These are phyloP conservation scores for Oscheius sp. DNA, from an alignment of 2,888 invertebrate species.

Conservation along the genomic window DNA sequence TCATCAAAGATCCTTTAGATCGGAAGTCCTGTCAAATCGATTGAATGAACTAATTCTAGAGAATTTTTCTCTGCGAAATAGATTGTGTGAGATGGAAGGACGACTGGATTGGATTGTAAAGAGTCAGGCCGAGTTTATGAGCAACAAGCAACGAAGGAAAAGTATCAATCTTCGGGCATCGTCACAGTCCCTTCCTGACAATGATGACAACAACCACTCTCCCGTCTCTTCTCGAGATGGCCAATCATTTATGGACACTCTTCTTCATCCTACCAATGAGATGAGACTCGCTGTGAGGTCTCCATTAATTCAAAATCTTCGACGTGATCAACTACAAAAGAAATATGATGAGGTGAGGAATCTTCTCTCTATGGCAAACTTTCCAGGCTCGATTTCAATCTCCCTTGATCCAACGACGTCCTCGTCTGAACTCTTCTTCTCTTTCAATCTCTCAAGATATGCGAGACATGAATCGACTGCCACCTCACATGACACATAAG, in stretches of 20 bases:
- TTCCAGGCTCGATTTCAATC: slow-evolving; percentile 42
- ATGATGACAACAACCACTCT: background rate
- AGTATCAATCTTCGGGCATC: slow-evolving; percentile 6
- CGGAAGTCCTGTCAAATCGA: slow-evolving; percentile 46
- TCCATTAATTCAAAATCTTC: slow-evolving; percentile 44
- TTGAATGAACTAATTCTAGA: slow-evolving; percentile 54
- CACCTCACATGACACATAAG: background rate
- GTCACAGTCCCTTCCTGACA: slow-evolving; percentile 9
- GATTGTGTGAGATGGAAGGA: slow-evolving; percentile 45
- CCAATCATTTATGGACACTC: slow-evolving; percentile 22
- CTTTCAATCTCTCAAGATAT: slow-evolving; percentile 50
- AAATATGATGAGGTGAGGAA: slow-evolving; percentile 53
- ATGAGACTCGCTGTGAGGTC: slow-evolving; percentile 37
- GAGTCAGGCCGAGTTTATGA: slow-evolving; percentile 35
- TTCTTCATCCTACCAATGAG: slow-evolving; percentile 29
- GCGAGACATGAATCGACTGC: slow-evolving; percentile 47
- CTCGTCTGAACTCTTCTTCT: slow-evolving; percentile 49
- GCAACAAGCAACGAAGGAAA: background rate
- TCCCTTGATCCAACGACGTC: slow-evolving; percentile 35
- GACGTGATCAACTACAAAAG: slow-evolving; percentile 46
- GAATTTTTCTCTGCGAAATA: slow-evolving; percentile 48
- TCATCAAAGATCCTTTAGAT: slow-evolving; percentile 35
- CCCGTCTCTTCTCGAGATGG: background rate
- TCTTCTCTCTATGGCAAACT: background rate
- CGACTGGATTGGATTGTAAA: slow-evolving; percentile 41